A percentile compares a stretch with the other conserved stretches of the same genome.
These are phyloP conservation scores for Oncorhynchus masou DNA, from an alignment of 2,113 vertebrate genomes.

Conservation along the genomic window DNA sequence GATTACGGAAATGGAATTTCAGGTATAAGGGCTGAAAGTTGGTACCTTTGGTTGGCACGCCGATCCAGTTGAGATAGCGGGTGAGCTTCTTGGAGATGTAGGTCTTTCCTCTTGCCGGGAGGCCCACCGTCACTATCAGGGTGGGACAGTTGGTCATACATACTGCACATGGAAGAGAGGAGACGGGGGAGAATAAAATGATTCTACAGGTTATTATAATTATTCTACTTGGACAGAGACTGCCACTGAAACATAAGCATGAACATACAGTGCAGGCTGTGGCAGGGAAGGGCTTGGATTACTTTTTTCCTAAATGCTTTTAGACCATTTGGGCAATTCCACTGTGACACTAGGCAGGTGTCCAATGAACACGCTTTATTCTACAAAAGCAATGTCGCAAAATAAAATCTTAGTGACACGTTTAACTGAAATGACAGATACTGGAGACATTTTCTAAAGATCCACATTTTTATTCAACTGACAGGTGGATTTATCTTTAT, in stretches of 20 bases:
- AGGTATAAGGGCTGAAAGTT: not conserved
- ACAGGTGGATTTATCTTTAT: no score
- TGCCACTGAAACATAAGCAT: not conserved
- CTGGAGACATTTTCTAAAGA: no score
- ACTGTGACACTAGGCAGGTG: no score
- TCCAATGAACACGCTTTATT: no score
- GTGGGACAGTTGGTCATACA: constrained; percentile 98
- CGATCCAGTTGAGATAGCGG: constrained; percentile 98
- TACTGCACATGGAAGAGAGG: constrained; percentile 71
- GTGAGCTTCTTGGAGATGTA: constrained; percentile 99
- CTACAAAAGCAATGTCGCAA: no score
- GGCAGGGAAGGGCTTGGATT: no score
- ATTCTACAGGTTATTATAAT: not conserved
- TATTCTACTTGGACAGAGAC: not conserved
- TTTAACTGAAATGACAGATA: no score
- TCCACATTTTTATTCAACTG: no score
- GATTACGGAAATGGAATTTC: no score
- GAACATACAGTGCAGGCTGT: no score
- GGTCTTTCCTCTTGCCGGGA: constrained; percentile 95
- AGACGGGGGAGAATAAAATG: not conserved
- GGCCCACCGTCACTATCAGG: constrained; percentile 94
- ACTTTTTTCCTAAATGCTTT: not conserved
- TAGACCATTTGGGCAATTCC: no score
- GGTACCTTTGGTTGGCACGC: constrained; percentile 91
- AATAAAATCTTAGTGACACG: no score